Evolutionary conservation across 2,113 vertebrate genomes (phyloP).

Genomic region (Glaucomys volans): DNA sequence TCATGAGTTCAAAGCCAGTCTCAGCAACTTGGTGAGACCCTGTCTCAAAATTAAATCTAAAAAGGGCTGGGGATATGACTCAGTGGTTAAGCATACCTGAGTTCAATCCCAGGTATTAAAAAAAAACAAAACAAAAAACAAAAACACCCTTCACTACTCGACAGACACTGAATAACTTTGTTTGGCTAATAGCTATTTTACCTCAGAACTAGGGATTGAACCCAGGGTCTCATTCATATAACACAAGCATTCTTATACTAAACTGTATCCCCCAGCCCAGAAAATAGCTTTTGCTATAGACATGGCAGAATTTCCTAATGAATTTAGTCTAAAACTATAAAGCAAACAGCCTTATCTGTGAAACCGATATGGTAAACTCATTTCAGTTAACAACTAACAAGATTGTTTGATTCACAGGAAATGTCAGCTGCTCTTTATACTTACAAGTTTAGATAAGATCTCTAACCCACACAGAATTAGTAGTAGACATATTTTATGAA

Average conservation of each 20-base stretch:
- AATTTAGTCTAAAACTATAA: not conserved
- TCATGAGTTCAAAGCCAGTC: too few species aligned
- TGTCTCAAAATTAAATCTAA: too few species aligned
- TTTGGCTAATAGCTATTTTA: too few species aligned
- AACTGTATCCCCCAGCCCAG: not conserved
- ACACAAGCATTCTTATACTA: not conserved
- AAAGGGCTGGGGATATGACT: too few species aligned
- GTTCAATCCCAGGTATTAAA: too few species aligned
- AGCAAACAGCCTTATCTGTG: not conserved
- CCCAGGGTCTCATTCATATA: not conserved
- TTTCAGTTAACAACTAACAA: not conserved
- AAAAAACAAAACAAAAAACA: too few species aligned
- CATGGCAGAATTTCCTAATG: not conserved
- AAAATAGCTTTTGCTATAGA: not conserved
- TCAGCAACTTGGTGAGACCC: too few species aligned
- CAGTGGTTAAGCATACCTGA: too few species aligned
- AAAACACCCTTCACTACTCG: not conserved
- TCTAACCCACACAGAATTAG: conserved; percentile 4
- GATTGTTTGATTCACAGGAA: not conserved
- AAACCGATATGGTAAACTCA: conserved; percentile 1
- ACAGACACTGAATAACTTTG: not conserved
- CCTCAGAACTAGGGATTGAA: not conserved
- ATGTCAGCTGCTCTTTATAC: conserved; percentile 3
- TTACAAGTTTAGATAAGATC: conserved; percentile 3
- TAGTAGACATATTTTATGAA: not conserved